Base-by-base conservation (phyloP, 2,888 invertebrate species). In the Steromphala cineraria region DNA sequence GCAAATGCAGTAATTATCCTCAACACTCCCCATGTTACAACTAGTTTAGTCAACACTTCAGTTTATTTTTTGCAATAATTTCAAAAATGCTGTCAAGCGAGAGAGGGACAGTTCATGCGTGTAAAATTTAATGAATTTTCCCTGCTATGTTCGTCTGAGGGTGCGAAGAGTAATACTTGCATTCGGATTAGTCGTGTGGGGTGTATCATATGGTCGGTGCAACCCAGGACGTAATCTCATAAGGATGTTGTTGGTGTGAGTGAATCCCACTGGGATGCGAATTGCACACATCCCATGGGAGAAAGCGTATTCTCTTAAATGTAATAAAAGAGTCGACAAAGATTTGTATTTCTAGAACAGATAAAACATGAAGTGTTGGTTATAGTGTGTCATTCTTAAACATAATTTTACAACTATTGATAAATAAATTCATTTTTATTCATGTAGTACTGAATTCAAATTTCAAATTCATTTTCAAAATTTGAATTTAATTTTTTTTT, bases 21-120 rank as follows among this genome's bases (percentile, higher is more conserved):
- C 4, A 46, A 46, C 46, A 46, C 46, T 46, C 13, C 46, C 46
- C 46, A 8, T 13, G 46, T 10, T 28, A 28, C 62, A 62, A 13
- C 24, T 15, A 71, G 40, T 36, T 71, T 71, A 71, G 19, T 36
- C 40, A 40, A 31, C 40, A 71, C 31, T 36, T 40, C 15, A 17
- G n/a, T 40, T 71, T 15, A 40, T 36, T 71, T 71, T 40, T 36
- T 31, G 15, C 17, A 71, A 71, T 71, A 31, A 71, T 71, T 71
- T 40, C 71, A 71, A 71, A 56, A 71, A 71, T 19, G 71, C 71
- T 31, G 28, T 71, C 71, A 71, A 71, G 36, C 71, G 40, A 36
- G 36, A 40, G 17, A 19, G 10, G 36, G 19, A 36, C 24, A 28
- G 8, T 19, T 71, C 71, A 71, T 36, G 71, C 71, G 36, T 71